Evolutionary conservation across 2,113 vertebrate genomes (phyloP).

Genomic region (Acrocephalus arundinaceus): DNA sequence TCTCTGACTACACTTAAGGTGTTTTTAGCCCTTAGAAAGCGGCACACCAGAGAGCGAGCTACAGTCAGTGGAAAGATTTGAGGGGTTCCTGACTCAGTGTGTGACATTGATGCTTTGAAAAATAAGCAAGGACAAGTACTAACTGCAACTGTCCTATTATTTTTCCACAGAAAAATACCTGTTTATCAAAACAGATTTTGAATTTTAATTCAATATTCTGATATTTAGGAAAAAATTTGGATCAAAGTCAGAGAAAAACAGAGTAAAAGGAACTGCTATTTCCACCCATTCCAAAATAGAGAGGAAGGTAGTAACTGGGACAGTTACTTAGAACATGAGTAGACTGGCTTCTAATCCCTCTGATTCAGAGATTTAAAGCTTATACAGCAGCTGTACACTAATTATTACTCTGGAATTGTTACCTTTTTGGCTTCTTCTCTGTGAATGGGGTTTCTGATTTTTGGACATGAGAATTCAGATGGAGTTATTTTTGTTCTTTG

Average conservation of each 20-base stretch:
- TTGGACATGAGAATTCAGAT: not conserved
- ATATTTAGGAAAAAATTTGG: not conserved
- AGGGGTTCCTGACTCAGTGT: not conserved
- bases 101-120: not conserved
- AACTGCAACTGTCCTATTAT: not conserved
- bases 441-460: not conserved
- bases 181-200: not conserved
- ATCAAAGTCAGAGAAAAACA: not conserved
- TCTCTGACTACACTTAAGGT: not conserved
- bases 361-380: constrained; percentile 3
- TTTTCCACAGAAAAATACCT: not conserved
- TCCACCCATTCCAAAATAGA: not conserved
- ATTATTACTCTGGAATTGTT: not conserved
- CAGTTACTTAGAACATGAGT: not conserved
- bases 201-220: not conserved
- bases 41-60: not conserved
- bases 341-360: not conserved
- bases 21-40: not conserved
- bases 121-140: not conserved
- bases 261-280: not conserved
- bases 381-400: not conserved
- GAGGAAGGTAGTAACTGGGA: not conserved
- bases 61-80: not conserved
- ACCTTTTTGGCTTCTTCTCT: not conserved
- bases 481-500: not conserved